phyloP scores from a whole-genome alignment of 2,888 invertebrate species.

The Proisotoma minuta region DNA sequence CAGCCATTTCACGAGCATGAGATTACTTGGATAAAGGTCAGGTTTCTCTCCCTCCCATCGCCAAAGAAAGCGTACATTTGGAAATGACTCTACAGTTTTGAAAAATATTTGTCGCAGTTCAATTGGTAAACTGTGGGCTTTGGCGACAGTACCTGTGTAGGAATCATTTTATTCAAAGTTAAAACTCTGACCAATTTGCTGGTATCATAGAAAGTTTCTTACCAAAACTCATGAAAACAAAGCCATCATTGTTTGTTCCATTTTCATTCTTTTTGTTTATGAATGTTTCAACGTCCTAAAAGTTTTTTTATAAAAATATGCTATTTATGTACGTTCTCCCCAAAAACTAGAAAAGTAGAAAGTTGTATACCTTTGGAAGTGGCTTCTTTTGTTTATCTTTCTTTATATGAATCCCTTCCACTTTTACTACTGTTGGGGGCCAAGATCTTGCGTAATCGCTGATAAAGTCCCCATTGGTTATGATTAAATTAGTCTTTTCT shows the following conservation, averaged over 20 bases:
- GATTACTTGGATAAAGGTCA: slow-evolving; percentile 9
- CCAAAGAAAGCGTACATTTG: slow-evolving; percentile 19
- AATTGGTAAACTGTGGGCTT: not conserved
- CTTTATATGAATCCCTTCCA: slow-evolving; percentile 16
- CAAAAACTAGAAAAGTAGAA: not conserved
- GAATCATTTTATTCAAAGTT: slow-evolving; percentile 10
- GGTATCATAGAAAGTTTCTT: too few species aligned
- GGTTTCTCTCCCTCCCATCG: slow-evolving; percentile 15
- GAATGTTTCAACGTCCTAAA: slow-evolving; percentile 18
- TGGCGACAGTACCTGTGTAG: not conserved
- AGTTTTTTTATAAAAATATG: not conserved
- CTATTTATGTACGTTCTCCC: not conserved
- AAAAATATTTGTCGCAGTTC: not conserved
- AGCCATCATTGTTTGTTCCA: not conserved
- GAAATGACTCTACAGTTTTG: slow-evolving; percentile 1
- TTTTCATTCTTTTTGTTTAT: not conserved
- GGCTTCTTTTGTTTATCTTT: slow-evolving; percentile 12
- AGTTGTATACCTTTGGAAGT: slow-evolving; percentile 13
- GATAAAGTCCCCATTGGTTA: slow-evolving; percentile 9
- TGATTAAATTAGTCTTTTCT: slow-evolving; percentile 5
- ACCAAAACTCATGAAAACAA: slow-evolving; percentile 21
- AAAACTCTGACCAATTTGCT: too few species aligned
- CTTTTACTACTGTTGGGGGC: slow-evolving; percentile 7
- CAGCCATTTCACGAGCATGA: slow-evolving; percentile 17
- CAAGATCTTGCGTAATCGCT: slow-evolving; percentile 16